Percentiles rank a stretch among this genome's conserved stretches.
Evolutionary conservation across 2,888 invertebrate genomes (phyloP).

Genomic region (Harpalus rubripes): DNA sequence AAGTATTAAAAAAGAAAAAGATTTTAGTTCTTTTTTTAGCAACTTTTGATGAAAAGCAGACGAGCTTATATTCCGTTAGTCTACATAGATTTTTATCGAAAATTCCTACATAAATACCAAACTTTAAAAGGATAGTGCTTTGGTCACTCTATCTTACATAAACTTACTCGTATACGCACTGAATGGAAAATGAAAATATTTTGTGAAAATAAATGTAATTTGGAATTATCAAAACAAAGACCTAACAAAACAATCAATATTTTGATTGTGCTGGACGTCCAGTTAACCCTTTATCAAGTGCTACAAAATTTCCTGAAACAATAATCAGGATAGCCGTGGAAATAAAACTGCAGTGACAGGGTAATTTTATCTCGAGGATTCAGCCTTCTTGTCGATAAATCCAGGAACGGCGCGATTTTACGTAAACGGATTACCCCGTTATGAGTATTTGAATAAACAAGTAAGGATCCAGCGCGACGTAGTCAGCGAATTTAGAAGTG

Average conservation of each 20-base stretch:
- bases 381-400: constrained; percentile 48
- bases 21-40: too few relatives aligned
- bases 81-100: too few relatives aligned
- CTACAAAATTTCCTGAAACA: constrained; percentile 34
- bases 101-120: too few relatives aligned
- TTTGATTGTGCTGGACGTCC: neutral
- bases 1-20: too few relatives aligned
- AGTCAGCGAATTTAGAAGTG: constrained; percentile 62
- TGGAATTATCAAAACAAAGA: neutral
- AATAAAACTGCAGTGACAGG: constrained; percentile 22
- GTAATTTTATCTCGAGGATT: constrained; percentile 38
- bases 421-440: constrained; percentile 61
- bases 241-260: constrained; percentile 27
- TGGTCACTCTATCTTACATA: too few relatives aligned
- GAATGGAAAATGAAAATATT: neutral
- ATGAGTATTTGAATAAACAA: constrained; percentile 64
- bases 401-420: neutral
- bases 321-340: constrained; percentile 37
- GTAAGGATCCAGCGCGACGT: constrained; percentile 34
- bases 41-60: too few relatives aligned
- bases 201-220: constrained; percentile 5
- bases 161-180: neutral
- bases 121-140: too few relatives aligned
- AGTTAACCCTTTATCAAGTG: neutral
- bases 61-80: too few relatives aligned